Percentiles rank a stretch among this genome's conserved stretches.
Conservation (phyloP, 2,888 invertebrate genomes). For the Pollenia labialis region DNA sequence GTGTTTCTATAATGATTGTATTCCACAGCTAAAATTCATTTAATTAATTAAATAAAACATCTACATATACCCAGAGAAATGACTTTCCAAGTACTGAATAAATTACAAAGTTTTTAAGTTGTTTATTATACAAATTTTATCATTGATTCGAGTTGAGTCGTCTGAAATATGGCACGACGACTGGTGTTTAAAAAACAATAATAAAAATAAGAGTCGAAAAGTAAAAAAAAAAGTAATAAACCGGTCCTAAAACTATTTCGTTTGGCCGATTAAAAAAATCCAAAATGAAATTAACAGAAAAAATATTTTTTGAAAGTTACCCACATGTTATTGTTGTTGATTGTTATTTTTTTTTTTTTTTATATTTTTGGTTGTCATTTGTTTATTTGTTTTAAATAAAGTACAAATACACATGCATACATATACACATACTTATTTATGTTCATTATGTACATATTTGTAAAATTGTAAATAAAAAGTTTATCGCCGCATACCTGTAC, state of each 20-base stretch:
- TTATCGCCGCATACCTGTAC: neutral
- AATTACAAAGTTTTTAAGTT: constrained; percentile 48
- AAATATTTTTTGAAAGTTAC: constrained; percentile 67
- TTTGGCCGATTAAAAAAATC: constrained; percentile 72
- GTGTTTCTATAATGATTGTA: constrained; percentile 9
- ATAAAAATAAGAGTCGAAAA: constrained; percentile 66
- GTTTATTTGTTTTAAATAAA: constrained; percentile 52
- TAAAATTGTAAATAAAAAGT: neutral
- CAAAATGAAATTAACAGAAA: constrained; percentile 68
- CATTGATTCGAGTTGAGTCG: constrained; percentile 44
- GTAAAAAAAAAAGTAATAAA: constrained; percentile 46
- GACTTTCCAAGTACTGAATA: constrained; percentile 60
- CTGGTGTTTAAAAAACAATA: constrained; percentile 60
- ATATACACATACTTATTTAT: neutral
- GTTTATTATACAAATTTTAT: constrained; percentile 50
- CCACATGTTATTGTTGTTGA: constrained; percentile 65
- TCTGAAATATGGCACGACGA: constrained; percentile 60
- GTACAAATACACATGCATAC: constrained; percentile 13
- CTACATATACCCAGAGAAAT: constrained; percentile 36
- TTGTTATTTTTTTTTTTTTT: constrained; percentile 10
- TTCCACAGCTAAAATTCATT: constrained; percentile 27
- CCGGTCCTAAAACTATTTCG: constrained; percentile 79
- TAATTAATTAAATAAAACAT: constrained; percentile 43
- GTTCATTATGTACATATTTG: neutral
- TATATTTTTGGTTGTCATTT: constrained; percentile 41